Percentiles rank a stretch among this genome's conserved stretches.
Evolutionary conservation across 1,140 invertebrate species (phyloP).

Genomic region (Drosophila bifasciata): DNA sequence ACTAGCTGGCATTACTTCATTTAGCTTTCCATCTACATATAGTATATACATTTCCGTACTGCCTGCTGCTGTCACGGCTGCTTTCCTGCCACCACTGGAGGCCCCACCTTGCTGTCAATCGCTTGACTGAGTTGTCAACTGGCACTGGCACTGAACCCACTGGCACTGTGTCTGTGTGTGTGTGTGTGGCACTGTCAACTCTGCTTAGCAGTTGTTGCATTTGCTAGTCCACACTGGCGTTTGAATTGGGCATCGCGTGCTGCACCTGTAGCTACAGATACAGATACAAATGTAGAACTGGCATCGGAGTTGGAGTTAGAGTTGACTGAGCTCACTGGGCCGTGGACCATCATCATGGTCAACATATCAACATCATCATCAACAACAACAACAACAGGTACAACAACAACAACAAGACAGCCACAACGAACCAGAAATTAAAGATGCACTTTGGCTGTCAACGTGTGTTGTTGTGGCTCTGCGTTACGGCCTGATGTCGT

Average conservation of each 20-base stretch:
- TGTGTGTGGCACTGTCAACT: slow-evolving; percentile 47
- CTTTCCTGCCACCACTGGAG: background rate
- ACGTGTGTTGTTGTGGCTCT: slow-evolving; percentile 42
- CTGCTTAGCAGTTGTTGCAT: slow-evolving; percentile 46
- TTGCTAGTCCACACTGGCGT: slow-evolving; percentile 48
- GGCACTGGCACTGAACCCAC: slow-evolving; percentile 50
- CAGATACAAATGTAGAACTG: slow-evolving; percentile 5
- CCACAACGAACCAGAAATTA: slow-evolving; percentile 54
- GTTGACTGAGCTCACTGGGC: slow-evolving; percentile 62
- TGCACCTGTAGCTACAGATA: slow-evolving; percentile 9
- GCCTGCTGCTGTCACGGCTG: too few species aligned
- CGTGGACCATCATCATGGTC: slow-evolving; percentile 49
- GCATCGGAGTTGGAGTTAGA: slow-evolving; percentile 11
- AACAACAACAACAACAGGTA: slow-evolving; percentile 5
- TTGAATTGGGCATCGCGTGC: slow-evolving; percentile 70
- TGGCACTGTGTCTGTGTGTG: too few species aligned
- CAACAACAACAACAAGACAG: background rate
- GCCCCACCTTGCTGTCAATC: slow-evolving; percentile 12
- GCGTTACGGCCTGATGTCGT: slow-evolving; percentile 40
- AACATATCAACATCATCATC: slow-evolving; percentile 40
- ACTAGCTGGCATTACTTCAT: too few species aligned
- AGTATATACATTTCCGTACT: background rate
- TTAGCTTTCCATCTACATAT: too few species aligned
- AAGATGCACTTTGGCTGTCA: slow-evolving; percentile 76
- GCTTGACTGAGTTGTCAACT: slow-evolving; percentile 75